Evolutionary conservation across 2,113 vertebrate species (phyloP), one percentile per base, ranked within the genome.

Genomic region (Archocentrus centrarchus): DNA sequence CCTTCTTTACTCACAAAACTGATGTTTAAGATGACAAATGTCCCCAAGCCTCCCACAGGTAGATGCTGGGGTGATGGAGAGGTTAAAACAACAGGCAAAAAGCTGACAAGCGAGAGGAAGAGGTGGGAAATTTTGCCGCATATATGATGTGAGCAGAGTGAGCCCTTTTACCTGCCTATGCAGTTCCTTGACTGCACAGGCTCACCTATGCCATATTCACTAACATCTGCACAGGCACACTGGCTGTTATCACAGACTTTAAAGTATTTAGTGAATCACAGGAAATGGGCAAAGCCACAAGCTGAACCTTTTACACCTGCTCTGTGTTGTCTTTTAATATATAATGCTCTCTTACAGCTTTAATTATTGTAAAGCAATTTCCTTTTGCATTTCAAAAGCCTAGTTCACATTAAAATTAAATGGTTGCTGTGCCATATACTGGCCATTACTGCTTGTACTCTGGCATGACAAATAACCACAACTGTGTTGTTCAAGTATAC

Each of bases 291-390:
- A 87, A 79, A 35, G 47, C 68, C 35, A 22, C 7, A 50, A 64
- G 58, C 39, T 13, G 27, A 85, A 78, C 78, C 63, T 80, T 87
- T 37, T 62, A 80, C 41, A 81, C 55, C 35, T 32, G 35, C 57
- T 20, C 15, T 47, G 60, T 61, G 27, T 77, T 17, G 6, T 68
- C 22, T 47, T 88, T 83, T 57, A 86, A 78, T 84, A 80, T 70
- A 70, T 81, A 89, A 89, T 81, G 4, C 57, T 73, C 44, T 76
- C 35, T 64, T 81, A n/a, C 20, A 83, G 73, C 73, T 77, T 85
- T 27, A 11, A 37, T 86, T 58, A 79, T 82, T 79, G 30, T 17
- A 60, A 1, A 62, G 63, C 59, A 77, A 75, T 80, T 70, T 53
- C 44, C 24, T 70, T 53, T 53, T 32, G 2, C 44, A 53, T 50